Evolutionary conservation across 2,113 vertebrate genomes (phyloP).

Genomic region (Pseudopipra pipra): DNA sequence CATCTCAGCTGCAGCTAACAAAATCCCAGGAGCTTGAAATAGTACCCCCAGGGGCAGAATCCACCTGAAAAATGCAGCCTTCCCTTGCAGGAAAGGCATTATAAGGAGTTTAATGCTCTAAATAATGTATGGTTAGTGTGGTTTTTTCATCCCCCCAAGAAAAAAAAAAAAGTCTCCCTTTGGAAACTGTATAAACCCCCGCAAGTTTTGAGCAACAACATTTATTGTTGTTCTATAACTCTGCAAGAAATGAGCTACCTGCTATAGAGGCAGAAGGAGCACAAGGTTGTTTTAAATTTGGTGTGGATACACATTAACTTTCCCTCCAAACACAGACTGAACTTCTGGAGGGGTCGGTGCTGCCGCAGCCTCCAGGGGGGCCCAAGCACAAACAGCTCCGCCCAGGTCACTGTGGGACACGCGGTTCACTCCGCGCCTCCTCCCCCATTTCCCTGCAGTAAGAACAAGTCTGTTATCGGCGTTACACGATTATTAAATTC

Average conservation of each 20-base stretch:
- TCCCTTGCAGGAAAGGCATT: not conserved
- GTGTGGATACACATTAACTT: rapidly evolving
- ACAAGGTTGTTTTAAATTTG: not conserved
- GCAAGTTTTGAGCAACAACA: not conserved
- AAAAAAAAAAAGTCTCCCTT: not conserved
- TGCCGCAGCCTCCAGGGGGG: not conserved
- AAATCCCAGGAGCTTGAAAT: not conserved
- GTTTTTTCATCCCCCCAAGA: not conserved
- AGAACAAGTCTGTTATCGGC: not conserved
- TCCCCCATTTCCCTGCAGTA: not conserved
- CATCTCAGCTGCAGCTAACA: not conserved
- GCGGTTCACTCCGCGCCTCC: not conserved
- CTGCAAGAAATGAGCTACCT: not conserved
- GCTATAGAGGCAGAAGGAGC: not conserved
- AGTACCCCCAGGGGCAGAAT: not conserved
- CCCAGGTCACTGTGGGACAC: not conserved
- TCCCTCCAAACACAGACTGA: not conserved
- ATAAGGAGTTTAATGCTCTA: not conserved
- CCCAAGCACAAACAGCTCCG: not conserved
- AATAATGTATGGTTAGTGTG: not conserved
- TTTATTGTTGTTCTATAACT: not conserved
- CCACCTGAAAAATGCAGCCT: not conserved
- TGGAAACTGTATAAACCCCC: rapidly evolving
- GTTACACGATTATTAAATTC: not conserved
- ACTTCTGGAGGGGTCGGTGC: rapidly evolving